A percentile compares a stretch with the other conserved stretches of the same genome.
phyloP scores from a whole-genome alignment of 2,797 vertebrate genomes.

The Myotis myotis region DNA sequence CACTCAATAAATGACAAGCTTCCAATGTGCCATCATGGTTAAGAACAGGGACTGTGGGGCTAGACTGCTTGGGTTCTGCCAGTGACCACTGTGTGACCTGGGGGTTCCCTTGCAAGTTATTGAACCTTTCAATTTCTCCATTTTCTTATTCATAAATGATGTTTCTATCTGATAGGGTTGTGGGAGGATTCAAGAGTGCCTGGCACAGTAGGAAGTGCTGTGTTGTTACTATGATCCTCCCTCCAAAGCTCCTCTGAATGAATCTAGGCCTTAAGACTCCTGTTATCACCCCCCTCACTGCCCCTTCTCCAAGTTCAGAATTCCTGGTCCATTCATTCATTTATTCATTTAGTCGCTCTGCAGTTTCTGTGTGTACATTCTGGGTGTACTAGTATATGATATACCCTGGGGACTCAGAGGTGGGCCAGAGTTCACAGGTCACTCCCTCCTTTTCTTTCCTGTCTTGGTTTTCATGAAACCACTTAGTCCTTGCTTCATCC shows the following conservation, averaged over 20 bases:
- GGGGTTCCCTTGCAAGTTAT: neutral
- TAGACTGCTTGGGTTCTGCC: neutral
- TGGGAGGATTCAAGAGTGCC: neutral
- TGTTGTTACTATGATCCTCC: neutral
- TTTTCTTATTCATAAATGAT: neutral
- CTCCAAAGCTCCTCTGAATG: neutral
- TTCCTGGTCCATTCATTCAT: neutral
- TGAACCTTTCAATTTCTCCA: neutral
- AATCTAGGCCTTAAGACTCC: neutral
- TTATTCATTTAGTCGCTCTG: neutral
- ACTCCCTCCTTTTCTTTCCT: neutral
- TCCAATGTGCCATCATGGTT: neutral
- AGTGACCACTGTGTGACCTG: neutral
- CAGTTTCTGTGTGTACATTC: neutral
- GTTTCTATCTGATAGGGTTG: neutral
- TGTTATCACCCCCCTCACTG: neutral
- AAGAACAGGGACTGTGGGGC: neutral
- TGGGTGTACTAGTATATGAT: neutral
- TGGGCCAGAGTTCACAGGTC: neutral
- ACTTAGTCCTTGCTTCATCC: neutral
- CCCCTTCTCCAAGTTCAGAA: neutral
- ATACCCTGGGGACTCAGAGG: neutral
- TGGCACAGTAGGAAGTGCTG: neutral
- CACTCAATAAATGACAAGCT: neutral
- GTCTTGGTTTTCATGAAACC: neutral